Base-by-base conservation (phyloP, 2,797 vertebrate species). In the Steatocranus sp. region DNA sequence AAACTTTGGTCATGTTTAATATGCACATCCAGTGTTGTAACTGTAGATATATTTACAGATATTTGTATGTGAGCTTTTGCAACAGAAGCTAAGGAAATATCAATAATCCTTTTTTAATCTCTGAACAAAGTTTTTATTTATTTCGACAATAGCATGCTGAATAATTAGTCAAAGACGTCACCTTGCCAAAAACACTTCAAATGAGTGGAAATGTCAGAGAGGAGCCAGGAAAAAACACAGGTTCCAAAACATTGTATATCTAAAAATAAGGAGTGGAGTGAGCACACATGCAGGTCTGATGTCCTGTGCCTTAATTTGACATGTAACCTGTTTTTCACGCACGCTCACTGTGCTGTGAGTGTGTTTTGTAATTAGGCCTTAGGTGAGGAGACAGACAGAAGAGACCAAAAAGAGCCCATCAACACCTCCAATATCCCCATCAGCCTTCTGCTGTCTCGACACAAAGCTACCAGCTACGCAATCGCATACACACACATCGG, bases 401-500 rank as follows among this genome's bases (percentile, higher is more conserved):
- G 18, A 68, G 27, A 56, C 14, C 14, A 15, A 73, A 80, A 82
- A 63, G 58, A 85, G 75, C 68, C 82, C 68, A 90, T 89, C 82
- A 80, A 76, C 82, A 75, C 77, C 61, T 46, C 78, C 63, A 80
- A 86, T 80, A 43, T 8, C 79, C 88, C 91, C 80, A 84, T 91
- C 83, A 84, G 43, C 82, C 86, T 78, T 81, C 91, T 86, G 90
- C 81, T 83, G 86, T 2, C 85, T 85, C 14, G 1, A 76, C 85
- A 86, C 80, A 83, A 88, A 82, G 56, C 82, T 41, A 38, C 20
- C 74, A 81, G 38, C 30, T 5, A 48, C 38, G 56, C 78, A 85
- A 34, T 49, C 53, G 36, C 76, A 85, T 0, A 12, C 61, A 80
- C 50, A 76, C 75, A 79, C 48, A 63, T 23, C 11, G 66, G 82